Evolutionary conservation across 1,140 invertebrate species (phyloP).

Genomic region (Drosophila ambigua): DNA sequence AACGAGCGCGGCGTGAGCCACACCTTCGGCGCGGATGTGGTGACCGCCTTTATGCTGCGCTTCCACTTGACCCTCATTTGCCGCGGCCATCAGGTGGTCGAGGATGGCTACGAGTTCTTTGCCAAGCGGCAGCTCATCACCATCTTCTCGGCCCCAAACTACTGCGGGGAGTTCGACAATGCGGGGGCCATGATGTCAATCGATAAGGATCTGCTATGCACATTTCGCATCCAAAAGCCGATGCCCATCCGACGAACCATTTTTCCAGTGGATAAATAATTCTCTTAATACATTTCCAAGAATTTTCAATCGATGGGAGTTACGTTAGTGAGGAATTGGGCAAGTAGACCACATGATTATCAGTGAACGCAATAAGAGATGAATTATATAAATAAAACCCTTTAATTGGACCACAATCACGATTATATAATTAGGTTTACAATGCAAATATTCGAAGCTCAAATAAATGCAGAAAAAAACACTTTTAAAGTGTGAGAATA

Average conservation of each 20-base stretch:
- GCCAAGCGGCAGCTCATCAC: constrained; percentile 98
- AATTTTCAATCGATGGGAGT: neutral
- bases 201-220: constrained; percentile 99
- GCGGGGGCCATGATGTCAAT: constrained; percentile 99
- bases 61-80: constrained; percentile 98
- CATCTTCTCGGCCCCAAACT: constrained; percentile 94
- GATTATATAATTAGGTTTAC: no score
- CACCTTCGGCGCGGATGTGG: constrained; percentile 96
- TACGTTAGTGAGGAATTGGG: neutral
- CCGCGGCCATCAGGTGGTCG: constrained; percentile 98
- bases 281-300: no score
- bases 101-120: constrained; percentile 99
- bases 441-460: neutral
- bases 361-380: no score
- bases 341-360: no score
- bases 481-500: constrained; percentile 1
- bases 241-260: neutral
- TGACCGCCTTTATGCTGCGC: constrained; percentile 95
- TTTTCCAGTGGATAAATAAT: no score
- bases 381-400: no score
- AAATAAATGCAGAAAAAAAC: constrained; percentile 9
- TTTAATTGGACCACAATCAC: no score
- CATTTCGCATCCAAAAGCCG: constrained; percentile 86
- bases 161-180: constrained; percentile 99
- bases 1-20: constrained; percentile 98